These are phyloP conservation scores for Melipona bicolor DNA, from an alignment of 2,888 invertebrate genomes.

Conservation along the genomic window DNA sequence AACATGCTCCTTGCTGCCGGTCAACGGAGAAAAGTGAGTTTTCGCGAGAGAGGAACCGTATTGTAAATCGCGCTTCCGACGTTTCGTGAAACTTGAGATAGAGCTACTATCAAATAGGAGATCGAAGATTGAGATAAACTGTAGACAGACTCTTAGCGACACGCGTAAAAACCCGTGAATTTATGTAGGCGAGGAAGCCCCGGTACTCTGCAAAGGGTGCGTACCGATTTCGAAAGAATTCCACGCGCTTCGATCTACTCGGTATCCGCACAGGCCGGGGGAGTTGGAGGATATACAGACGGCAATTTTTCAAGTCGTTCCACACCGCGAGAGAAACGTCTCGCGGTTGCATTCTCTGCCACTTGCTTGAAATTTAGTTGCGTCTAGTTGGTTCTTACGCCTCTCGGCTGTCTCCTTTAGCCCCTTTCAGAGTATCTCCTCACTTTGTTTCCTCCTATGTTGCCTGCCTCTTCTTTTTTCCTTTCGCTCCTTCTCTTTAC, in stretches of 20 bases:
- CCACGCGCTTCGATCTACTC: constrained; percentile 44
- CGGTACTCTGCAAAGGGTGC: constrained; percentile 18
- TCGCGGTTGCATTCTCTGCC: constrained; percentile 39
- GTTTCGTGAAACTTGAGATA: too few species aligned
- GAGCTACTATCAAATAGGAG: neutral
- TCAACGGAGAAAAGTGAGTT: neutral
- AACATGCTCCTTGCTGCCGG: neutral
- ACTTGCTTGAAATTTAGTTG: constrained; percentile 63
- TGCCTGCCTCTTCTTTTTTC: neutral
- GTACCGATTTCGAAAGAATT: constrained; percentile 59
- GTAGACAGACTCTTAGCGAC: neutral
- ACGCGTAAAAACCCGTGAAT: constrained; percentile 15
- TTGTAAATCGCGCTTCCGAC: neutral
- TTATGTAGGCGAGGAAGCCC: constrained; percentile 15
- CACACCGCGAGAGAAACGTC: constrained; percentile 34
- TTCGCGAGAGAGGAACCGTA: neutral
- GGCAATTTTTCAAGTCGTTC: constrained; percentile 67
- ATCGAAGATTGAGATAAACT: neutral
- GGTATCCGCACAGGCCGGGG: constrained; percentile 19
- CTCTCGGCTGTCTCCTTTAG: constrained; percentile 51
- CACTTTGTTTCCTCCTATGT: constrained; percentile 2
- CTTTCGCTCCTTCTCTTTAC: constrained; percentile 28
- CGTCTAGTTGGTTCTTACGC: constrained; percentile 69
- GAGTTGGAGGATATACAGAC: constrained; percentile 61
- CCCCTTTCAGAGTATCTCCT: constrained; percentile 25